phyloP scores from a whole-genome alignment of 1,140 invertebrate species.

The Monochamus saltuarius region DNA sequence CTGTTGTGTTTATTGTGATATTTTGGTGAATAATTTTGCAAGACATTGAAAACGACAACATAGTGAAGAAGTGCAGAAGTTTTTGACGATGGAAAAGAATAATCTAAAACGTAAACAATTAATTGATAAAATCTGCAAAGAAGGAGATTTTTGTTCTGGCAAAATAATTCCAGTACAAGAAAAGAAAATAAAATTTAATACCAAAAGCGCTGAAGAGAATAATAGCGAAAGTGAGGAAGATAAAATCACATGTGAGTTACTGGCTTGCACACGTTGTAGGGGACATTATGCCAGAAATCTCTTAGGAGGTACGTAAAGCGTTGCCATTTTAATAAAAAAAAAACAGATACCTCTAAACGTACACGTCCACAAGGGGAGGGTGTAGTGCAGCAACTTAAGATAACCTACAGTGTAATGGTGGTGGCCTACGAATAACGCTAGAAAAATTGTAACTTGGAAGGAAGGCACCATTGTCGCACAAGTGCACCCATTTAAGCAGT shows the following conservation, averaged over 20 bases:
- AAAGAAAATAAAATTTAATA: no score
- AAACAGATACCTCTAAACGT: no score
- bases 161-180: no score
- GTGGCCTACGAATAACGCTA: no score
- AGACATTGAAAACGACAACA: slow-evolving; percentile 22
- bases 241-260: neutral
- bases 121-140: no score
- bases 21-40: slow-evolving; percentile 18
- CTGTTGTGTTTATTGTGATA: slow-evolving; percentile 14
- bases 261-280: slow-evolving; percentile 5
- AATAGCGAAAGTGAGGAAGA: slow-evolving; percentile 1
- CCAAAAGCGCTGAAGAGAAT: neutral
- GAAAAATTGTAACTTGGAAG: no score
- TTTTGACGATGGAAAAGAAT: slow-evolving; percentile 4
- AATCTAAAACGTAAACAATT: neutral
- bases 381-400: no score
- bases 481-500: no score
- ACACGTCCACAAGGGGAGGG: slow-evolving; percentile 12
- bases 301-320: slow-evolving; percentile 6
- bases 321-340: slow-evolving; percentile 14
- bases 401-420: no score
- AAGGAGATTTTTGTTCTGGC: no score
- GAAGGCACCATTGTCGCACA: no score
- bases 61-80: slow-evolving; percentile 4
- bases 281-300: slow-evolving; percentile 12